A percentile compares a stretch with the other conserved stretches of the same genome.
These are phyloP conservation scores for Prenolepis imparis DNA, from an alignment of 2,888 invertebrate species.

Conservation along the genomic window DNA sequence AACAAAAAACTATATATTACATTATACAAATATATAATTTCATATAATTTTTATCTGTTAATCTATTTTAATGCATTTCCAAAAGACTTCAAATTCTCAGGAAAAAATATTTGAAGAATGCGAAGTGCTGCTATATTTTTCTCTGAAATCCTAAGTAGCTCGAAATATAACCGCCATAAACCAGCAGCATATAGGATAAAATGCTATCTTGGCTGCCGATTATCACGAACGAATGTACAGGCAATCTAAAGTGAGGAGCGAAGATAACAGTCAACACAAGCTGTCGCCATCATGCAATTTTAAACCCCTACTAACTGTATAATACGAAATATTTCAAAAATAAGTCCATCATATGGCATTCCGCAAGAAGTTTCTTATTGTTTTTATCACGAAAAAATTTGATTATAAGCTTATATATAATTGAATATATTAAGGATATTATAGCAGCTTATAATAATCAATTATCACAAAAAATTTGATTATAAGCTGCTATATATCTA, in stretches of 20 bases:
- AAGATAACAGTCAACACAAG: constrained; percentile 53
- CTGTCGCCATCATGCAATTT: constrained; percentile 6
- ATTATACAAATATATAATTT: background rate
- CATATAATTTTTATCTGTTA: background rate
- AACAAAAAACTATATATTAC: background rate
- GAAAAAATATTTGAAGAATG: constrained; percentile 29
- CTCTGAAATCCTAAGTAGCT: constrained; percentile 25
- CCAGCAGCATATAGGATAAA: constrained; percentile 24
- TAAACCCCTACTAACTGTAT: background rate
- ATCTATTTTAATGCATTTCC: background rate
- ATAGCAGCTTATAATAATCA: no score
- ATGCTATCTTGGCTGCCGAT: constrained; percentile 27
- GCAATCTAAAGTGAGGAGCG: constrained; percentile 33
- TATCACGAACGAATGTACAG: constrained; percentile 41
- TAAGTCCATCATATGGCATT: background rate
- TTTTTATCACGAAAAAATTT: background rate
- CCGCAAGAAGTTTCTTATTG: background rate
- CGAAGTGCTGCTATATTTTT: background rate
- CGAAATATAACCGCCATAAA: constrained; percentile 40
- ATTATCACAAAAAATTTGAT: background rate
- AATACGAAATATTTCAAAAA: constrained; percentile 11
- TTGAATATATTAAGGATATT: no score
- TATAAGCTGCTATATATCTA: background rate
- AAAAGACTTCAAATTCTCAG: background rate
- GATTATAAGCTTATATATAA: no score